Base-by-base conservation (phyloP, 2,113 vertebrate species). In the Microtus oregoni region DNA sequence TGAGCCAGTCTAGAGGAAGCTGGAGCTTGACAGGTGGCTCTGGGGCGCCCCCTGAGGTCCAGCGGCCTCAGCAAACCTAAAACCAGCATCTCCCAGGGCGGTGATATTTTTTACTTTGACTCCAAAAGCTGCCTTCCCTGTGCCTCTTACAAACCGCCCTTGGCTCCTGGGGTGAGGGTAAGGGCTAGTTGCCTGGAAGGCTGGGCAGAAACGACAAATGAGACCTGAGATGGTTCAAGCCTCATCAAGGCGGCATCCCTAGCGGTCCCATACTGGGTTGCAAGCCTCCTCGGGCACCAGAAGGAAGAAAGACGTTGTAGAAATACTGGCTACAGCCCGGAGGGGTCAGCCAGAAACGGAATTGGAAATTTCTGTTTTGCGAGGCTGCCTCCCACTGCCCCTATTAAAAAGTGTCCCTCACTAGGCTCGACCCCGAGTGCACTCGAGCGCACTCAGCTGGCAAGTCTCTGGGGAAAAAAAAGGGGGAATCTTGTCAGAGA, bases 11-110 rank as follows among this genome's bases (percentile, higher is more conserved):
- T 15, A 35, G 50, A 0, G 55, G 24, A 86, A 88, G 68, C 92
- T 70, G 30, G n/a, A 67, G 76, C 50, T 79, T 10, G 65, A 75
- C 67, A 0, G 73, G 95, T 14, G 90, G 95, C 97, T 98, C 97
- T 22, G 94, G 78, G 87, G 96, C 96, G 97, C 97, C 97, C 97
- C 96, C 97, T 97, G 94, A 97, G 91, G 96, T 96, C 85, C 97
- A 94, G 86, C 20, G 19, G 75, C 78, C 87, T 96, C 14, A 15
- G 68, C 77, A 96, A 89, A 78, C 26, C 38, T 19, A 89, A 94
- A 90, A 75, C 93, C 15, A 4, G 47, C 9, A 1, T 93, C 96
- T 92, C 44, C 3, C 73, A 47, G 0, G 30, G 63, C 41, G 86
- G 41, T 97, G 95, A 72, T 92, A 90, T 95, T 95, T 96, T 92